Evolutionary conservation across 2,888 invertebrate species (phyloP).

Genomic region (Exephanes ischioxanthus): DNA sequence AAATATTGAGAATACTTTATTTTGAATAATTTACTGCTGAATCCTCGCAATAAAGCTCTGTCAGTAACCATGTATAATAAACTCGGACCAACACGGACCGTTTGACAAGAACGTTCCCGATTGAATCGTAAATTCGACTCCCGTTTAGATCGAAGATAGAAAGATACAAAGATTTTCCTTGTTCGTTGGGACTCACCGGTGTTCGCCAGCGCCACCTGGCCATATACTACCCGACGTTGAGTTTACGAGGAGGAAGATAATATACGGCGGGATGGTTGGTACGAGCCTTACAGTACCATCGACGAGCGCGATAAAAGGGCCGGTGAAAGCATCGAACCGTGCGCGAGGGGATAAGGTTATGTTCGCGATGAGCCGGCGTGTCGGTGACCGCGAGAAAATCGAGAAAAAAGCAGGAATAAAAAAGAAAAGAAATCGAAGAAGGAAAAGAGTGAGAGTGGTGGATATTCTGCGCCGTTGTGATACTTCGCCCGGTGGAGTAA

Average conservation of each 20-base stretch:
- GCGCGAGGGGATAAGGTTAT: slow-evolving; percentile 55
- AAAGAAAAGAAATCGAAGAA: not conserved
- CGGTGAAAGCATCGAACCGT: slow-evolving; percentile 71
- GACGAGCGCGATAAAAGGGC: slow-evolving; percentile 68
- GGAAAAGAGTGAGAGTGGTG: not conserved
- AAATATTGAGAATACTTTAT: too few species aligned
- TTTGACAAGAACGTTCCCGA: not conserved
- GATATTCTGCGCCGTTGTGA: slow-evolving; percentile 7
- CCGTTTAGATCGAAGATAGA: not conserved
- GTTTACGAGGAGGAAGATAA: slow-evolving; percentile 18
- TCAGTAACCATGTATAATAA: not conserved
- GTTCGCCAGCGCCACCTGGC: not conserved
- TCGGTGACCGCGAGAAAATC: too few species aligned
- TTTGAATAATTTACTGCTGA: not conserved
- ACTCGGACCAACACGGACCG: not conserved
- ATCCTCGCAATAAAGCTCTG: not conserved
- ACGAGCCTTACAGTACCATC: not conserved
- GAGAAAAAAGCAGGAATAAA: not conserved
- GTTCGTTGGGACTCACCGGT: not conserved
- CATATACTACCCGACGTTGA: not conserved
- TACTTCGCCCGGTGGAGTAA: not conserved
- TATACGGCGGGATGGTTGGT: slow-evolving; percentile 8
- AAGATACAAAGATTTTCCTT: not conserved
- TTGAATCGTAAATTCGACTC: not conserved
- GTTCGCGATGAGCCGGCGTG: too few species aligned